Base-by-base conservation (phyloP, 1,140 invertebrate genomes). In the Parapsyche elsis region DNA sequence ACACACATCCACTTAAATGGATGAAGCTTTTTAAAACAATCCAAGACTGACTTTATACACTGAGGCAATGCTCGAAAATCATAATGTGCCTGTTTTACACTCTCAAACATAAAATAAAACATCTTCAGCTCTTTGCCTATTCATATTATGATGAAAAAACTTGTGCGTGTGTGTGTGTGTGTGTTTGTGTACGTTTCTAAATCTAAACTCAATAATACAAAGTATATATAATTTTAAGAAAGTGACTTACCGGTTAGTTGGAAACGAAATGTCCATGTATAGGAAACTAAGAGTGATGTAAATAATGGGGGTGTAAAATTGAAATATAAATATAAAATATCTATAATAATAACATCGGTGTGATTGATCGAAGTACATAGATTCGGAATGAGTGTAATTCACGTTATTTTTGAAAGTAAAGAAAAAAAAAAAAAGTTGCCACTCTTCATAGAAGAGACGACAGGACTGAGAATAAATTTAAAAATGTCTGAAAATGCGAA, bases 241-340 rank as follows among this genome's bases (percentile, higher is more conserved):
- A 4, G 30, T 38, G 30, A 38, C 30, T 38, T 38, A 38, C 30
- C 30, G 7, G 30, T 38, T 38, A 38, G 30, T 7, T 24, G 26
- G 23, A 67, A 67, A 67, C 14, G 21, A 67, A 67, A 67, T 67
- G 64, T 67, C 64, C 64, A 67, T 67, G 12, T 26, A 67, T 67
- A 67, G 64, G 21, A 67, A 26, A 12, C 4, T 67, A 67, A 67
- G 19, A 61, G 5, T 61, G 23, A 24, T 67, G 64, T 67, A 67
- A 26, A 67, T 67, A 67, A n/a, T 14, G 49, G 49, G 49, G 21
- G 24, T n/a, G 64, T 19, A 67, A 14, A 67, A 14, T 67, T 24
- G 64, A 67, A 67, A 23, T 67, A 67, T 24, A 61, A 61, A 67
- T 5, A 26, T 24, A 26, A 23, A 26, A 23, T 67, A 38, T 38